Conservation (phyloP, 1,140 invertebrate species). For the Yoshiicerus persimilis region DNA sequence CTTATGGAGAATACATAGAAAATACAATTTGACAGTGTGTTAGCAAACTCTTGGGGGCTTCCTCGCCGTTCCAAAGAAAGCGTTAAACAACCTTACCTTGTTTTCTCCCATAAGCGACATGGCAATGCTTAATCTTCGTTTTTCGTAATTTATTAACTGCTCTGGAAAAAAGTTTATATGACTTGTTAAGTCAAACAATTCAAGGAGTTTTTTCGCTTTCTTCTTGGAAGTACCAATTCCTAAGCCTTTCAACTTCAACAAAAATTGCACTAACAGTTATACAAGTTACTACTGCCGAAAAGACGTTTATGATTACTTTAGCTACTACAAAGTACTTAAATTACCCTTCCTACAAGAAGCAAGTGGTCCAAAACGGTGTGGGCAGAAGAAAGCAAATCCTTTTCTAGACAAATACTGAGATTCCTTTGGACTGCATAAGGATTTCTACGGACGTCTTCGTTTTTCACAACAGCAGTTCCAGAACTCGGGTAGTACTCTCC, state of each 20-base stretch:
- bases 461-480: neutral
- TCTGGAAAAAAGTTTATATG: neutral
- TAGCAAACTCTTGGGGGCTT: no score
- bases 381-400: neutral
- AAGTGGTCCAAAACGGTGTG: constrained; percentile 30
- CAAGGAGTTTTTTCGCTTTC: neutral
- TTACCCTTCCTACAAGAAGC: constrained; percentile 8
- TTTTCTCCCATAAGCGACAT: constrained; percentile 31
- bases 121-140: constrained; percentile 21
- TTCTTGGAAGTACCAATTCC: neutral
- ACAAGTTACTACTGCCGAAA: no score
- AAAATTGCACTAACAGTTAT: neutral
- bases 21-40: no score
- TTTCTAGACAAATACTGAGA: neutral
- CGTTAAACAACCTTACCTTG: neutral
- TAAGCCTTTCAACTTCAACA: neutral
- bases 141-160: neutral
- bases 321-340: neutral
- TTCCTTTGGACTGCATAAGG: neutral
- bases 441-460: neutral
- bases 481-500: neutral
- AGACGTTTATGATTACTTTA: no score
- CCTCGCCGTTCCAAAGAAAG: no score
- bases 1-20: no score
- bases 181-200: neutral